These are phyloP conservation scores for Drosophila mercatorum DNA, from an alignment of 2,888 invertebrate species.

Conservation along the genomic window DNA sequence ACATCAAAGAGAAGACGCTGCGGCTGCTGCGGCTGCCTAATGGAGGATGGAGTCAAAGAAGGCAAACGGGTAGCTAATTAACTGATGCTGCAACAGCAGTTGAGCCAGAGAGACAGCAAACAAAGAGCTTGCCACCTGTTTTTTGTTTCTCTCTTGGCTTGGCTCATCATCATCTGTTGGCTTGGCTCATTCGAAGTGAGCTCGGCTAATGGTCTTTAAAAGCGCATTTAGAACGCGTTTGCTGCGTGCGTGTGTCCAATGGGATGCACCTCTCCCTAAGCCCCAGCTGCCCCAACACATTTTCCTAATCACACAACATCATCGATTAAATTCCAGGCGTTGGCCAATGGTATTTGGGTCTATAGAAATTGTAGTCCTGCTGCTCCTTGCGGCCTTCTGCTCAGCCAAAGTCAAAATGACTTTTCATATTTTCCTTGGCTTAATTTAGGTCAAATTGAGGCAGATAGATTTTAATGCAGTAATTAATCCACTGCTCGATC, in stretches of 20 bases:
- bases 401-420: constrained; percentile 28
- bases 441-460: constrained; percentile 11
- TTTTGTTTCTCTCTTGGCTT: constrained; percentile 9
- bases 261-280: too few relatives aligned
- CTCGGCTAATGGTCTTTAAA: constrained; percentile 58
- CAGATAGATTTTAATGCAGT: not conserved
- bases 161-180: constrained; percentile 38
- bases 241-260: constrained; percentile 37
- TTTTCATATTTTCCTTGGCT: constrained; percentile 21
- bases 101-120: constrained; percentile 8
- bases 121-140: constrained; percentile 49
- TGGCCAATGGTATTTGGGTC: constrained; percentile 8
- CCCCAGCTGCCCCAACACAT: not conserved
- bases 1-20: constrained; percentile 62
- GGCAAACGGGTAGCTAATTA: constrained; percentile 45
- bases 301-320: constrained; percentile 48
- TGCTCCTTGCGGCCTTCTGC: not conserved
- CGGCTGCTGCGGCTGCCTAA: constrained; percentile 10
- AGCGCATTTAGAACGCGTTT: constrained; percentile 76
- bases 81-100: constrained; percentile 25
- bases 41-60: constrained; percentile 20
- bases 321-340: constrained; percentile 54
- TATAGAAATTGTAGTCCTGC: constrained; percentile 24
- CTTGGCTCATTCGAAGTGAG: constrained; percentile 7
- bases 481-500: not conserved